Base-by-base conservation (phyloP, 2,888 invertebrate species). In the Ischnus inquisitorius region DNA sequence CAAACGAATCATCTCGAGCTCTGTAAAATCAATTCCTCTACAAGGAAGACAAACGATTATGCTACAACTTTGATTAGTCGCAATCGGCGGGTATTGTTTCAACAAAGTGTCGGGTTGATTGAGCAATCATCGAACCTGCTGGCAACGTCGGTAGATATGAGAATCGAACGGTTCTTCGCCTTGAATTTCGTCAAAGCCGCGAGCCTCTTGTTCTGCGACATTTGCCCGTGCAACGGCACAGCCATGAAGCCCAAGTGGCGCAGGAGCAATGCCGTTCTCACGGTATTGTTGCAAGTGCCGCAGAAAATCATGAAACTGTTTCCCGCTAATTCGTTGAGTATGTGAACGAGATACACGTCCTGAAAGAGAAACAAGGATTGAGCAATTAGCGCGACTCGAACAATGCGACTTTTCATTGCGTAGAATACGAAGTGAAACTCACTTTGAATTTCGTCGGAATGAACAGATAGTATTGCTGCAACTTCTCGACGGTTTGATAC, bases 81-180 rank as follows among this genome's bases (percentile, higher is more conserved):
- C 8, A 4, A 34, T 34, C 0, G 34, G 8, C 0, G 5, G 34
- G 1, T 34, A 34, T 34, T 34, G 34, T 34, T 34, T 34, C 8
- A 5, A 74, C 19, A 62, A 60, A 48, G 22, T 28, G 3, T 69
- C 22, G n/a, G 4, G 6, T 3, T 14, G 25, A 67, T 60, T 39
- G 34, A 19, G 12, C 34, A 62, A 69, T 28, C 67, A 89, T 93
- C 28, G 92, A 88, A 97, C 97, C 98, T 96, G 91, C 99, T 99
- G 1, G 99, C 99, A 0, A 99, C 99, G 94, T 99, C 99, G 0
- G 99, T 99, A 14, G 99, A 99, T 79, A 99, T 98, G 3, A 99
- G 95, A 89, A 99, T 97, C 0, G 98, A 98, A n/a, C 99, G 94
- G 90, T 95, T 96, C 94, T 98, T 98, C 34, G 97, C 97, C 94